These are phyloP conservation scores for Phasia obesa DNA, from an alignment of 2,888 invertebrate genomes.

Conservation along the genomic window DNA sequence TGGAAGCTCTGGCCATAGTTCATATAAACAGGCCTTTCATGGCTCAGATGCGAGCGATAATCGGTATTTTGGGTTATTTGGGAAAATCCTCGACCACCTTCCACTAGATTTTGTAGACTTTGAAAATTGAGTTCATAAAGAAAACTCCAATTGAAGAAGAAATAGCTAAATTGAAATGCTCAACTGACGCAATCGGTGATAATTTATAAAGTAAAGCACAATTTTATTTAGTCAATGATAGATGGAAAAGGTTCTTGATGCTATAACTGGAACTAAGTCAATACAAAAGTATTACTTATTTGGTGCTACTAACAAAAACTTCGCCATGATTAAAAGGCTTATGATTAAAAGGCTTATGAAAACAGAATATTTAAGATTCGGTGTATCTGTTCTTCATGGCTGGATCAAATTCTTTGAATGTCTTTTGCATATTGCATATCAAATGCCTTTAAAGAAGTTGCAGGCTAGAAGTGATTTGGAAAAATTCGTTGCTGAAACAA, in stretches of 20 bases:
- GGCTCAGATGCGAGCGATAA: slow-evolving; percentile 7
- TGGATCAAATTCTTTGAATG: not conserved
- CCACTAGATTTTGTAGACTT: slow-evolving; percentile 9
- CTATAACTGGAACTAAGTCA: slow-evolving; percentile 6
- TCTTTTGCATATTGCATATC: slow-evolving; percentile 5
- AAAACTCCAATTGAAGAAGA: not conserved
- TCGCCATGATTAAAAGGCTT: not conserved
- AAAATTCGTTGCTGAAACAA: not conserved
- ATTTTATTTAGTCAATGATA: slow-evolving; percentile 10
- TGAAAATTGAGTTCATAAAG: not conserved
- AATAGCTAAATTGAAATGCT: not conserved
- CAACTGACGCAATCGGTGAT: not conserved
- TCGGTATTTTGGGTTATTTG: not conserved
- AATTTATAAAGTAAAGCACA: not conserved
- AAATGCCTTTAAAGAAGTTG: not conserved
- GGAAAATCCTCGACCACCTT: not conserved
- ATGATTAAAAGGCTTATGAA: too few species aligned
- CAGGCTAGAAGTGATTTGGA: not conserved
- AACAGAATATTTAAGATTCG: slow-evolving; percentile 1
- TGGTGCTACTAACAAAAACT: not conserved
- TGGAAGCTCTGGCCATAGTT: slow-evolving; percentile 30
- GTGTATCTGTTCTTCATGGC: slow-evolving; percentile 2
- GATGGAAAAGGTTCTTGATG: slow-evolving; percentile 5
- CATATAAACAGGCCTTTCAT: slow-evolving; percentile 27
- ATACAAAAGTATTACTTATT: not conserved